phyloP scores from a whole-genome alignment of 2,888 invertebrate genomes.

The Augiades crinisus region DNA sequence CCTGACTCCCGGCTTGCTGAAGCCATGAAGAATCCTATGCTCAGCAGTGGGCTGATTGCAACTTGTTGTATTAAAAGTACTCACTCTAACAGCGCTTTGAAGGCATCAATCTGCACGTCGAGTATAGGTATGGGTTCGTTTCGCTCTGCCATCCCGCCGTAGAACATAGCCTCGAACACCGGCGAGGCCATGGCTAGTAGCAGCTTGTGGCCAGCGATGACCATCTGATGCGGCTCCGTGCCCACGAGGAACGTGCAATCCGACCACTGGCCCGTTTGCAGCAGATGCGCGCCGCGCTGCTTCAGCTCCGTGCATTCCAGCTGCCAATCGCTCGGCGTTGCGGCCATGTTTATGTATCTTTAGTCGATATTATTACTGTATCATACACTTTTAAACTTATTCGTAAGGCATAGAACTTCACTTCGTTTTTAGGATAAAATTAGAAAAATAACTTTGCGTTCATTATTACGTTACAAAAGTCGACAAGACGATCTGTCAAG shows the following conservation, averaged over 20 bases:
- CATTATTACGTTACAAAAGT: too few species aligned
- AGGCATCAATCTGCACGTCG: constrained; percentile 93
- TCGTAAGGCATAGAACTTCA: too few species aligned
- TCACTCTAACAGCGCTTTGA: constrained; percentile 89
- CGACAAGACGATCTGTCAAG: too few species aligned
- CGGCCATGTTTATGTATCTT: constrained; percentile 57
- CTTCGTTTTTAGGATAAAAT: too few species aligned
- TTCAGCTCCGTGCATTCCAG: constrained; percentile 85
- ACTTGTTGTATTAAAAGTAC: too few species aligned
- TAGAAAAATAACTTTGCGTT: too few species aligned
- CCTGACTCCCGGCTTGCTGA: too few species aligned
- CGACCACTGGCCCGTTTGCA: constrained; percentile 91
- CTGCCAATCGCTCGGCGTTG: constrained; percentile 88
- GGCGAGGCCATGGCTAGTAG: constrained; percentile 93
- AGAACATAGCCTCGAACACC: constrained; percentile 95
- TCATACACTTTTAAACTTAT: too few species aligned
- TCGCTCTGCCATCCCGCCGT: constrained; percentile 90
- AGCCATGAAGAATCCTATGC: too few species aligned
- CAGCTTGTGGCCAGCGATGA: constrained; percentile 88
- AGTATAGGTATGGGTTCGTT: constrained; percentile 89
- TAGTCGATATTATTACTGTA: too few species aligned
- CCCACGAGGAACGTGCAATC: constrained; percentile 93
- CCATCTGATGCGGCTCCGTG: constrained; percentile 87
- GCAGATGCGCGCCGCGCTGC: constrained; percentile 86
- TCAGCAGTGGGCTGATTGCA: too few species aligned